Base-by-base conservation (phyloP, 1,140 invertebrate genomes). In the Aphelenchoides avenae region DNA sequence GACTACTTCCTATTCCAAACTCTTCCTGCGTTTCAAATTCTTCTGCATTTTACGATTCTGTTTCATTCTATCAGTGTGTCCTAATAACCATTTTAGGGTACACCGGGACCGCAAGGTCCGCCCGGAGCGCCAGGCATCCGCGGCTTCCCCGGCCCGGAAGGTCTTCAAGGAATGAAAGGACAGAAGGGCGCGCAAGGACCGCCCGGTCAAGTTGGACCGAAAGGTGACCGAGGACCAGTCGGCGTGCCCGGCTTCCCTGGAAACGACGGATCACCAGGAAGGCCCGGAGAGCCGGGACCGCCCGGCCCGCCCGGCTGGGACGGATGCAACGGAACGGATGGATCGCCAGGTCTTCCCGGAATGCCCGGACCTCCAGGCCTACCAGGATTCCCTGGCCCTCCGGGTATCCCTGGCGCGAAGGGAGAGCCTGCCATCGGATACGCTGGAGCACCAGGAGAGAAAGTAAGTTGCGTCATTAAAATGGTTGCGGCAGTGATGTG, bases 311-410 rank as follows among this genome's bases (percentile, higher is more conserved):
- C 75, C 13, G 73, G 73, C 29, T 76, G 73, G 73, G 73, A 76
- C 42, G 73, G 73, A 20, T 76, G 75, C 58, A 77, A 77, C 37
- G 73, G 73, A 55, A 76, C 75, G 41, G 75, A 76, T 52, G 73
- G 73, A 44, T 43, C 63, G 15, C 46, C 75, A 24, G 73, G 72
- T 11, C 20, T 75, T 6, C 72, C 75, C 34, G 72, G 72, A 54
- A 36, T 56, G 26, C 52, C 71, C 13, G 76, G 76, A 5, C 55
- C 64, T 9, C 66, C 67, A 34, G 73, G 73, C 29, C 39, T 70
- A 11, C 62, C 70, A 33, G 70, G 72, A 5, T 68, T 64, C 37
- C 74, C 74, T 47, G 89, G 89, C 13, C 51, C 76, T 18, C 49
- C 72, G 52, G 75, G 75, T 54, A 37, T 58, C n/a, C 46, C 73